Conservation (phyloP, 1,140 invertebrate genomes). For the Zaprionus ghesquierei region DNA sequence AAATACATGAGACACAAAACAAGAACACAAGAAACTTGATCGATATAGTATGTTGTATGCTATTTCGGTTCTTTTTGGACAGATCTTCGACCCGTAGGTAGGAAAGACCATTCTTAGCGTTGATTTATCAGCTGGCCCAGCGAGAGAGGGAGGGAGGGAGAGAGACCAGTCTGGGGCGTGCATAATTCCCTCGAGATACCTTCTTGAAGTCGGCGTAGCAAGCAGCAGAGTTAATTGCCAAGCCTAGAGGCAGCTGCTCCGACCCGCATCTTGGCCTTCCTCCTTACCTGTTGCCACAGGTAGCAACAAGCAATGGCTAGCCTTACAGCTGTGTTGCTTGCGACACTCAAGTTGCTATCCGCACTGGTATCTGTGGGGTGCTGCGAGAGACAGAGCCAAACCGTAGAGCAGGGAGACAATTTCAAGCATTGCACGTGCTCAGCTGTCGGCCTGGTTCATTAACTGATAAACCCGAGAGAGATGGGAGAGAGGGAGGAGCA, state of each 20-base stretch:
- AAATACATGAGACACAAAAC: constrained; percentile 22
- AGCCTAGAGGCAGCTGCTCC: constrained; percentile 41
- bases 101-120: constrained; percentile 18
- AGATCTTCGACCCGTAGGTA: constrained; percentile 17
- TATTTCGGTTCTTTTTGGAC: background rate
- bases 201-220: constrained; percentile 2
- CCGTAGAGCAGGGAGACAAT: constrained; percentile 20
- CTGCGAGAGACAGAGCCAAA: constrained; percentile 27
- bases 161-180: constrained; percentile 30
- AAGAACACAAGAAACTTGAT: constrained; percentile 34
- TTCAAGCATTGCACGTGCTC: background rate
- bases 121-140: constrained; percentile 33
- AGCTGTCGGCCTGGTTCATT: constrained; percentile 48
- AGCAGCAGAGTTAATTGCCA: constrained; percentile 51
- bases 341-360: constrained; percentile 53
- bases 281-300: constrained; percentile 62
- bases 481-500: background rate
- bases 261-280: constrained; percentile 43
- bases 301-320: constrained; percentile 18
- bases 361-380: constrained; percentile 41
- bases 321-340: constrained; percentile 65
- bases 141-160: background rate
- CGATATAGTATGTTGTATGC: constrained; percentile 20
- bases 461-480: constrained; percentile 54
- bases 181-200: constrained; percentile 61